Conservation (phyloP, 1,140 invertebrate genomes). For the Drosophila orosa region DNA sequence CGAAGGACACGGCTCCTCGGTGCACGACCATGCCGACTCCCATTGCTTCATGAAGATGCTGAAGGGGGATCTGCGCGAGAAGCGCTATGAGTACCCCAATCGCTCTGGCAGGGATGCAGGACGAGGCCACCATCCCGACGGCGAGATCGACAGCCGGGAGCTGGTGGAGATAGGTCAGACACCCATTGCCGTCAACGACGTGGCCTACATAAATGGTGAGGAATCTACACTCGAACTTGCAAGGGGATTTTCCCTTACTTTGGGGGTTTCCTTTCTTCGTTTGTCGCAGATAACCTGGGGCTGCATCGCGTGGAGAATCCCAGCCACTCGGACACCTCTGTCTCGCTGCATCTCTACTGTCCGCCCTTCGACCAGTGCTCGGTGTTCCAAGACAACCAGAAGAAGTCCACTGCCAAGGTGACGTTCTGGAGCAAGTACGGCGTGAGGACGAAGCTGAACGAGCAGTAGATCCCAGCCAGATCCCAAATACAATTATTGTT, state of each 20-base stretch:
- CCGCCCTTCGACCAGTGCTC: conserved; percentile 96
- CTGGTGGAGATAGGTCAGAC: conserved; percentile 88
- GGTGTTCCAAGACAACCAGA: conserved; percentile 96
- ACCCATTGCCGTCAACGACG: conserved; percentile 89
- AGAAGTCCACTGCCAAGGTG: conserved; percentile 86
- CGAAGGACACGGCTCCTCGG: conserved; percentile 96
- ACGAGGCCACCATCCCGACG: conserved; percentile 32
- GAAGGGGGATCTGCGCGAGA: conserved; percentile 89
- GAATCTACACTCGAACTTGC: conserved; percentile 4
- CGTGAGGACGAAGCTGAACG: conserved; percentile 60
- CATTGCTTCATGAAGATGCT: conserved; percentile 99
- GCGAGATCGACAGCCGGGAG: conserved; percentile 62
- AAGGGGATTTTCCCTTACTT: background rate
- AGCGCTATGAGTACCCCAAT: conserved; percentile 84
- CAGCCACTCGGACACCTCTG: conserved; percentile 93
- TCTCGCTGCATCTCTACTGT: conserved; percentile 97
- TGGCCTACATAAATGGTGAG: conserved; percentile 98
- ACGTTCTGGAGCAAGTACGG: conserved; percentile 90
- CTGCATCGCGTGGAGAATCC: conserved; percentile 98
- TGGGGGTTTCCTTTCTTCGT: background rate
- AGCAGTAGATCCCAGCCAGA: conserved; percentile 56
- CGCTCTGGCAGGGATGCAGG: conserved; percentile 12
- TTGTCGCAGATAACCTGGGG: conserved; percentile 92
- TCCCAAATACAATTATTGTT: conserved; percentile 56
- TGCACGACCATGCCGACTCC: conserved; percentile 98